Evolutionary conservation across 1,140 invertebrate genomes (phyloP).

Genomic region (Druon quercuslanigerum): DNA sequence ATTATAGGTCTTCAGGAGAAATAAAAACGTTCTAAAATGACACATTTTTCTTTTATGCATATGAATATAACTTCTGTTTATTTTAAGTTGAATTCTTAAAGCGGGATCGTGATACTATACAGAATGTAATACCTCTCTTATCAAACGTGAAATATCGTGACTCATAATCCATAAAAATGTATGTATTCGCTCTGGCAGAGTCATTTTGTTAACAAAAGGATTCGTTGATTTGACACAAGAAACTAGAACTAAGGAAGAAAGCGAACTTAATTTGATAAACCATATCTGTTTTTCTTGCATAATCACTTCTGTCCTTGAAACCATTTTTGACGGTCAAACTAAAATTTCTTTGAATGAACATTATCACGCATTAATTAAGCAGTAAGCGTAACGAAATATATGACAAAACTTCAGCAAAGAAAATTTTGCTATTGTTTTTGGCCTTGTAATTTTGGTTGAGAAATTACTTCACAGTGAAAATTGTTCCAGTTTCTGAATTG

Average conservation of each 20-base stretch:
- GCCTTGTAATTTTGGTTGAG: too few relatives aligned
- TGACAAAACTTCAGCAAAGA: too few relatives aligned
- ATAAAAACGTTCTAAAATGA: too few relatives aligned
- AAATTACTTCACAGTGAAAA: too few relatives aligned
- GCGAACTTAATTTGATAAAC: slow-evolving; percentile 5
- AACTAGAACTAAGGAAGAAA: slow-evolving; percentile 1
- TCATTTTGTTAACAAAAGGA: background rate
- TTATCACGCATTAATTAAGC: background rate
- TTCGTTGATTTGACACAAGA: background rate
- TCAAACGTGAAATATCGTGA: background rate
- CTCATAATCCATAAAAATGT: background rate
- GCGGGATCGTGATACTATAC: slow-evolving; percentile 5
- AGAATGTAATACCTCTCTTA: background rate
- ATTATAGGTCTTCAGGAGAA: too few relatives aligned
- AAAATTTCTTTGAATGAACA: background rate
- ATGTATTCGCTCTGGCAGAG: too few relatives aligned
- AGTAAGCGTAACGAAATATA: too few relatives aligned
- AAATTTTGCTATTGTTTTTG: too few relatives aligned
- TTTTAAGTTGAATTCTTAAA: background rate
- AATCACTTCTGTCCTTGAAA: background rate
- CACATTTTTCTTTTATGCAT: too few relatives aligned
- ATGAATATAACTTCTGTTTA: too few relatives aligned
- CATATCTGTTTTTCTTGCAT: slow-evolving; percentile 5
- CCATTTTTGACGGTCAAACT: background rate
- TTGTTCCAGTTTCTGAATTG: too few relatives aligned